Evolutionary conservation across 1,140 invertebrate genomes (phyloP), one percentile per base, ranked within the genome.

Genomic region (Chionoecetes opilio): DNA sequence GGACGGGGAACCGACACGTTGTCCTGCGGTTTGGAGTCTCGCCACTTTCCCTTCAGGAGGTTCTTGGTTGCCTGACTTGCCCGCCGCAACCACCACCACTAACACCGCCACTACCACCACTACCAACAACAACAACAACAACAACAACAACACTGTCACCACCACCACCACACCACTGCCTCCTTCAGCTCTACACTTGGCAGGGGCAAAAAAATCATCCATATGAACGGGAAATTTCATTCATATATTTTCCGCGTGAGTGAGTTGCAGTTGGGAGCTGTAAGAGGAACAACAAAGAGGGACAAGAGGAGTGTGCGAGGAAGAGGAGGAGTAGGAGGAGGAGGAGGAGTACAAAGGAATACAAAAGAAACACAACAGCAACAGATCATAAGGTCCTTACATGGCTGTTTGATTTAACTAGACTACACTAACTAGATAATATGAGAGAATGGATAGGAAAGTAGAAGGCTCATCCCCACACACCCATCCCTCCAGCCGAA

Each of bases 171-270:
- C n/a, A n/a, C n/a, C n/a, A n/a, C n/a, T n/a, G n/a, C 63, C n/a
- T 5, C 63, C 63, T 75, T 75, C n/a, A 2, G 2, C 63, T 2
- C 63, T 75, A 5, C 63, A 75, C 63, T 75, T 26, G 63, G 63
- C n/a, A 75, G 21, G 63, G 63, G n/a, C 63, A 75, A 75, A 75
- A n/a, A 75, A 75, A n/a, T 75, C 63, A 26, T 75, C 63, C 63
- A 75, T 75, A n/a, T 75, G 63, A n/a, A 26, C 63, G 63, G 21
- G 63, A 75, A 75, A 75, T 75, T 75, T 75, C 63, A 75, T 75
- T 75, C 63, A 75, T 75, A 75, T 75, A 17, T 75, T 75, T 75
- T 75, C 63, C 63, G 63, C 21, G n/a, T 75, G 63, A 75, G 21
- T 26, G 63, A 75, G 63, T 75, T 26, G 21, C 21, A 21, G 63